These are phyloP conservation scores for Carlito syrichta DNA, from an alignment of 2,113 vertebrate genomes.

Conservation along the genomic window DNA sequence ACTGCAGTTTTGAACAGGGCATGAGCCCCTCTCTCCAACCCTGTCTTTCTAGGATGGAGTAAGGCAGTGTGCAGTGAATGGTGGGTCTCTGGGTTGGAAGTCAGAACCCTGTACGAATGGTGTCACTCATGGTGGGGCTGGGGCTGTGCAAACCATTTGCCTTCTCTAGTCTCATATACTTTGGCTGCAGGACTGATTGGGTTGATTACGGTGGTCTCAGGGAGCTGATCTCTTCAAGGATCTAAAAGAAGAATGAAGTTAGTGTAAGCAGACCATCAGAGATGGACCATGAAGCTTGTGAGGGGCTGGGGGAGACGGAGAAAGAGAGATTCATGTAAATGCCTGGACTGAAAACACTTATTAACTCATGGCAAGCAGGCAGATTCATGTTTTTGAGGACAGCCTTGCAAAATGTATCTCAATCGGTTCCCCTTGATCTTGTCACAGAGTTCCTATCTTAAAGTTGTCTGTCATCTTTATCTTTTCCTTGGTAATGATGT, in stretches of 20 bases:
- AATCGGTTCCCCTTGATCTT: background rate
- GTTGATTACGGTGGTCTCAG: background rate
- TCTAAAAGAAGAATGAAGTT: background rate
- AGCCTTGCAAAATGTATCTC: background rate
- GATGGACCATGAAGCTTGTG: background rate
- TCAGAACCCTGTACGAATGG: background rate
- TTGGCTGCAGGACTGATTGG: background rate
- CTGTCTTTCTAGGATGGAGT: background rate
- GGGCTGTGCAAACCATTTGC: background rate
- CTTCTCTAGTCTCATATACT: background rate
- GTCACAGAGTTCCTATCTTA: background rate
- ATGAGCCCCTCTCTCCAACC: rapidly evolving
- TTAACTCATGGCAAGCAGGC: background rate
- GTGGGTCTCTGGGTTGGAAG: background rate
- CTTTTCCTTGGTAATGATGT: background rate
- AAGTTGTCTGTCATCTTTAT: background rate
- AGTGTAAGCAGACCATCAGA: background rate
- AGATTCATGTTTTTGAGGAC: background rate
- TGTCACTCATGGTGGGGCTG: background rate
- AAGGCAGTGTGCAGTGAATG: background rate
- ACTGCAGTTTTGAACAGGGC: background rate
- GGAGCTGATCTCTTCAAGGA: background rate
- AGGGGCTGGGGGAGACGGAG: background rate
- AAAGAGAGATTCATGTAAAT: background rate
- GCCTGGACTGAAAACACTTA: background rate